Percentiles rank a stretch among this genome's conserved stretches.
These are phyloP conservation scores for Spodoptera littoralis DNA, from an alignment of 2,888 invertebrate species.

Conservation along the genomic window DNA sequence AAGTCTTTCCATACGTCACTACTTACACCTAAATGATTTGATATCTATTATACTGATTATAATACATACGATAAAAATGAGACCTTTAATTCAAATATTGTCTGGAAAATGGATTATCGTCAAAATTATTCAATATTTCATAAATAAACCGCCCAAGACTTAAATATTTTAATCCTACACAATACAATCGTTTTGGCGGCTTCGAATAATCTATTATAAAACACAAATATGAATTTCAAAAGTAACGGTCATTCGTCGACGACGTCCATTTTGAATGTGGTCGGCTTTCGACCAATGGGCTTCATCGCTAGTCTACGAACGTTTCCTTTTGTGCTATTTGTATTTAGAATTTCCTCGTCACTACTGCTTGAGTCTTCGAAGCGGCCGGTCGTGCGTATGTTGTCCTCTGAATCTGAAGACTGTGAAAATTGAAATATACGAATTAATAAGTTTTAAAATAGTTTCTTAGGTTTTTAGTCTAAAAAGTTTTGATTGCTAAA, in stretches of 20 bases:
- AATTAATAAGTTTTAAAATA: too few relatives aligned
- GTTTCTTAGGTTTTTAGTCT: too few relatives aligned
- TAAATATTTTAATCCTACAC: slow-evolving; percentile 12
- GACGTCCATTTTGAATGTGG: slow-evolving; percentile 81
- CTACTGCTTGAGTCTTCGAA: slow-evolving; percentile 82
- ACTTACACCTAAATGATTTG: slow-evolving; percentile 25
- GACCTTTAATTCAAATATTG: slow-evolving; percentile 15
- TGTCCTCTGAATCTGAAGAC: slow-evolving; percentile 81
- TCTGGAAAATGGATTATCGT: slow-evolving; percentile 17
- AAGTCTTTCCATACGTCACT: slow-evolving; percentile 20
- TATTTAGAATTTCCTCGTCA: slow-evolving; percentile 81
- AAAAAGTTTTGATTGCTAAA: too few relatives aligned
- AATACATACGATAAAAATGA: slow-evolving; percentile 16
- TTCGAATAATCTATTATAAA: slow-evolving; percentile 37
- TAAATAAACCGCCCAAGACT: slow-evolving; percentile 34
- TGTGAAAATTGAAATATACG: slow-evolving; percentile 48
- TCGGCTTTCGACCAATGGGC: slow-evolving; percentile 76
- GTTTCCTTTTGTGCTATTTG: slow-evolving; percentile 70
- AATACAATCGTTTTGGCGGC: slow-evolving; percentile 48
- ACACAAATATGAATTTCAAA: slow-evolving; percentile 39
- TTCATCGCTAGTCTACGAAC: slow-evolving; percentile 82
- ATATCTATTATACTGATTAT: slow-evolving; percentile 17
- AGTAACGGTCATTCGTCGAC: slow-evolving; percentile 76
- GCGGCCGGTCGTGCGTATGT: slow-evolving; percentile 73
- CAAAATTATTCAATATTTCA: slow-evolving; percentile 11